phyloP scores from a whole-genome alignment of 2,888 invertebrate genomes.

The Sphinx pinastri region DNA sequence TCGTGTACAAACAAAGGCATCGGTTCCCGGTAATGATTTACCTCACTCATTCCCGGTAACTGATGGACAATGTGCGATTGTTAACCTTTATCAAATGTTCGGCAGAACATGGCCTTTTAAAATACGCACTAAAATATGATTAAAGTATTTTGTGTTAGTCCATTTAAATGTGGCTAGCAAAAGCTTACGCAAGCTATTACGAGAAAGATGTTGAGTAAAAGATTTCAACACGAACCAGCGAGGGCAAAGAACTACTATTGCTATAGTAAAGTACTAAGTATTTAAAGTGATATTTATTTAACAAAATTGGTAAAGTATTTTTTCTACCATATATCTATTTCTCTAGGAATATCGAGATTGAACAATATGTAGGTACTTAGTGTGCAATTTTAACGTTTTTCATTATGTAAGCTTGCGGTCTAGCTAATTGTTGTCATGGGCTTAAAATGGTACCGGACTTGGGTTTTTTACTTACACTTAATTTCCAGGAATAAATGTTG shows the following conservation, averaged over 20 bases:
- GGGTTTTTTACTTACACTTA: no score
- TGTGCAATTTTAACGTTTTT: no score
- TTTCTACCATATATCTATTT: no score
- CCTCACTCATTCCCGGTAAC: constrained; percentile 62
- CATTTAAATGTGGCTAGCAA: neutral
- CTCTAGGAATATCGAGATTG: no score
- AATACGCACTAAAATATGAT: neutral
- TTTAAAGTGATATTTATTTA: no score
- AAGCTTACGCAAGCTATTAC: neutral
- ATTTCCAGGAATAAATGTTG: no score
- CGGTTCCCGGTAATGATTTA: constrained; percentile 66
- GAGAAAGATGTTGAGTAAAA: neutral
- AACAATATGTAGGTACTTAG: no score
- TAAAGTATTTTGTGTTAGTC: neutral
- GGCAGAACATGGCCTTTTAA: neutral
- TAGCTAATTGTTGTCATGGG: no score
- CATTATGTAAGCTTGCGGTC: no score
- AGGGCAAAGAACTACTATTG: neutral
- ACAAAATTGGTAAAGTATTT: no score
- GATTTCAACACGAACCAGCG: neutral
- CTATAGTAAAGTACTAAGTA: no score
- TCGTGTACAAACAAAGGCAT: constrained; percentile 65
- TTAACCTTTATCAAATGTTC: constrained; percentile 33
- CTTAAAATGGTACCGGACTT: no score
- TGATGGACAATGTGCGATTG: constrained; percentile 69